These are phyloP conservation scores for Callaeas wilsoni DNA, from an alignment of 2,113 vertebrate species.

Conservation along the genomic window DNA sequence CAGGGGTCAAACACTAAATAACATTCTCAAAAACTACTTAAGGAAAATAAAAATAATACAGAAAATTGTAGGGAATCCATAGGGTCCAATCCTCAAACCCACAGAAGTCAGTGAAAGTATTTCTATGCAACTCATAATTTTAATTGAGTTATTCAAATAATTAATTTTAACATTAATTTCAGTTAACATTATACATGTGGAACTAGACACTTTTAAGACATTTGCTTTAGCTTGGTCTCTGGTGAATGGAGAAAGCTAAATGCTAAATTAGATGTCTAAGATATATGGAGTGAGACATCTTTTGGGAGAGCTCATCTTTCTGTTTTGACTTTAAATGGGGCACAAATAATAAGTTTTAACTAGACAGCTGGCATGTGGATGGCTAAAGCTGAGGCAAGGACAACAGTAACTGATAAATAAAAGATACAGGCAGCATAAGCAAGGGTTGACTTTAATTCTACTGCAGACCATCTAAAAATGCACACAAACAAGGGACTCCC, in stretches of 20 bases:
- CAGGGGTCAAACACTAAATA: neutral
- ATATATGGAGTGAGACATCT: neutral
- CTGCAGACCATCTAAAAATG: neutral
- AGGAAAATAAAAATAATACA: neutral
- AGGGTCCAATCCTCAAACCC: neutral
- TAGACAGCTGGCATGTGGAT: neutral
- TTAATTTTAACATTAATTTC: neutral
- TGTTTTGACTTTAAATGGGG: constrained; percentile 24
- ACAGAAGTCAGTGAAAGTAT: neutral
- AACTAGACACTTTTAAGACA: neutral
- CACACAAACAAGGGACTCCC: neutral
- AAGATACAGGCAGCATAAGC: neutral
- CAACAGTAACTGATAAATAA: neutral
- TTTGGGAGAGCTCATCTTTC: constrained; percentile 6
- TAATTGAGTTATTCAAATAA: neutral
- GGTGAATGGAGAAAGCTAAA: neutral
- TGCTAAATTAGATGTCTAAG: neutral
- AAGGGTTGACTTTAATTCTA: neutral
- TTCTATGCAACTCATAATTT: neutral
- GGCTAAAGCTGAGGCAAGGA: neutral
- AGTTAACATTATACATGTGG: neutral
- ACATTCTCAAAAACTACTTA: neutral
- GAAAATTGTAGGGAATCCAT: neutral
- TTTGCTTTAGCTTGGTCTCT: neutral
- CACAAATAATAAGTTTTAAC: constrained; percentile 16